Evolutionary conservation across 2,888 invertebrate species (phyloP), one percentile per base, ranked within the genome.

Genomic region (Torymus aiolomorphi): DNA sequence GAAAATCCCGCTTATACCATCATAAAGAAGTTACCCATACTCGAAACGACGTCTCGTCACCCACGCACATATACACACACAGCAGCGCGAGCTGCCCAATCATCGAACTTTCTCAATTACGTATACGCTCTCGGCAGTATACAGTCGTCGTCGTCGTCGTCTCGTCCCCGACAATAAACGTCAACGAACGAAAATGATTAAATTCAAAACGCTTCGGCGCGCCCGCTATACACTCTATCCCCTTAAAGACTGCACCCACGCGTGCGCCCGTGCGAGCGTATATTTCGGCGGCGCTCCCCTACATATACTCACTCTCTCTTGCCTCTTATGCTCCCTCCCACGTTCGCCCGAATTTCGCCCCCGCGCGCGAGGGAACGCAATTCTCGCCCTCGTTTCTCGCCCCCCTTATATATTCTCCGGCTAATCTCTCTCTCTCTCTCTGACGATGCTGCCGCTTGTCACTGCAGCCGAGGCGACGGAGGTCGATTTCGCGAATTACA

Each of bases 101-200:
- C 42, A 42, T 42, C 42, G 42, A 42, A 42, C 42, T 42, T 42
- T 42, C 42, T 42, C 42, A 42, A 42, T 42, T 42, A 42, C 42
- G 42, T 31, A 4, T 3, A 31, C 31, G 1, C 31, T 31, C 31
- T 31, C 42, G 5, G 42, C 42, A 8, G 8, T 31, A 31, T 31
- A 31, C 31, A 31, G 31, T 31, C 31, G 31, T 24, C 24, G 24
- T 24, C 24, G 24, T 31, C 52, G 69, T 24, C 31, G n/a, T 65
- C 49, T 65, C 10, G 14, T 13, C 13, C 65, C 18, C 16, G 18
- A 24, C 54, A 69, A 69, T 69, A 56, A 57, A 18, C 10, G 20
- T 56, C 56, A 76, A 70, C 70, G 24, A 76, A 70, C 70, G 24
- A 76, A 70, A 63, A 56, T 42, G 69, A 69, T 76, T 76, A 76